Evolutionary conservation across 2,888 invertebrate genomes (phyloP).

Genomic region (Drosophila ustulata): DNA sequence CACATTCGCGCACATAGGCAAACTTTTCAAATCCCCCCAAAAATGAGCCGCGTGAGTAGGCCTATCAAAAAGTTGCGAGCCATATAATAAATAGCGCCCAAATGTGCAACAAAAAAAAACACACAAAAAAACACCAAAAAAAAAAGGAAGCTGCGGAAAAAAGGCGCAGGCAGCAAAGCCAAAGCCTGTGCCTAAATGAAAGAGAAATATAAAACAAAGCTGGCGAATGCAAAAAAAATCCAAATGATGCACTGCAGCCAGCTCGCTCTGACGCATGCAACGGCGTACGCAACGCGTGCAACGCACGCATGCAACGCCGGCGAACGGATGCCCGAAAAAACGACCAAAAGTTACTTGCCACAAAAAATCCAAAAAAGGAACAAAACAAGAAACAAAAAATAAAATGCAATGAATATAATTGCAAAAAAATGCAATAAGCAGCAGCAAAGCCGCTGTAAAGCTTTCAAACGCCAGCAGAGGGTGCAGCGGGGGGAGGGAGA

Average conservation of each 20-base stretch:
- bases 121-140: slow-evolving; percentile 4
- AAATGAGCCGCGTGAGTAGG: slow-evolving; percentile 65
- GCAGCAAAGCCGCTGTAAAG: slow-evolving; percentile 38
- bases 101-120: slow-evolving; percentile 36
- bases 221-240: slow-evolving; percentile 35
- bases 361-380: slow-evolving; percentile 34
- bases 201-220: slow-evolving; percentile 42
- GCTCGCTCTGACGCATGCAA: slow-evolving; percentile 65
- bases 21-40: slow-evolving; percentile 76
- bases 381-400: slow-evolving; percentile 12
- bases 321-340: slow-evolving; percentile 48
- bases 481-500: neutral
- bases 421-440: slow-evolving; percentile 22
- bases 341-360: slow-evolving; percentile 50
- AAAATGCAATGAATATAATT: neutral
- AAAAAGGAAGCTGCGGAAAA: slow-evolving; percentile 1
- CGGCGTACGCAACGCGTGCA: slow-evolving; percentile 44
- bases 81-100: slow-evolving; percentile 72
- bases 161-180: slow-evolving; percentile 1
- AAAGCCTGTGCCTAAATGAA: slow-evolving; percentile 26
- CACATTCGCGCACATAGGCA: slow-evolving; percentile 48
- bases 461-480: slow-evolving; percentile 21
- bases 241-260: slow-evolving; percentile 54
- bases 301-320: slow-evolving; percentile 30
- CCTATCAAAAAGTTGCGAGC: slow-evolving; percentile 75